These are phyloP conservation scores for Caenorhabditis brenneri DNA, from an alignment of 1,140 invertebrate species.

Conservation along the genomic window DNA sequence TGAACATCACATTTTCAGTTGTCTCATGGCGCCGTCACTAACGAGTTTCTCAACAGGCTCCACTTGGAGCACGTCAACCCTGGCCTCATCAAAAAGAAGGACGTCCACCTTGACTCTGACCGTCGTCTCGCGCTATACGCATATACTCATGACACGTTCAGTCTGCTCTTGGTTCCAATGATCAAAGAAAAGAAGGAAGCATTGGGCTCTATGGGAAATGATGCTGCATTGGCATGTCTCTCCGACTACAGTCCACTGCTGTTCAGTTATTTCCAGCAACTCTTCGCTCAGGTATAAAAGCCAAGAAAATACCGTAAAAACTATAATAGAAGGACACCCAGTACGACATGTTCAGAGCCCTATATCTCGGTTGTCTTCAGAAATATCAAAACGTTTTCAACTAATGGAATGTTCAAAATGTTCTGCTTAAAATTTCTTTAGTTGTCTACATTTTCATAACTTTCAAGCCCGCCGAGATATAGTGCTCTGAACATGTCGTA, in stretches of 20 bases:
- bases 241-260: slow-evolving; percentile 90
- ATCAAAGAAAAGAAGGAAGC: slow-evolving; percentile 96
- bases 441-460: no score
- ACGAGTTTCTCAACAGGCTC: slow-evolving; percentile 66
- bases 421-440: no score
- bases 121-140: slow-evolving; percentile 86
- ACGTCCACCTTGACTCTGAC: slow-evolving; percentile 78
- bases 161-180: slow-evolving; percentile 92
- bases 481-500: no score
- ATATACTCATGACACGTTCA: slow-evolving; percentile 93
- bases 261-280: slow-evolving; percentile 97
- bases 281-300: slow-evolving; percentile 86
- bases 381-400: no score
- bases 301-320: not conserved
- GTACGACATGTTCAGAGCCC: no score
- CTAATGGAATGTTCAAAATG: no score
- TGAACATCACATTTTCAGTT: slow-evolving; percentile 60
- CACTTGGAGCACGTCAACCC: slow-evolving; percentile 58
- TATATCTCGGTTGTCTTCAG: no score
- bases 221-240: slow-evolving; percentile 92
- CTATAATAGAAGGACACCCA: no score
- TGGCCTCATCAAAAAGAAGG: slow-evolving; percentile 52
- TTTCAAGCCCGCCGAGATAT: no score
- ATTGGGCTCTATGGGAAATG: slow-evolving; percentile 98
- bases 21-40: slow-evolving; percentile 67